Base-by-base conservation (phyloP, 2,888 invertebrate species). In the Athrips mouffetella region DNA sequence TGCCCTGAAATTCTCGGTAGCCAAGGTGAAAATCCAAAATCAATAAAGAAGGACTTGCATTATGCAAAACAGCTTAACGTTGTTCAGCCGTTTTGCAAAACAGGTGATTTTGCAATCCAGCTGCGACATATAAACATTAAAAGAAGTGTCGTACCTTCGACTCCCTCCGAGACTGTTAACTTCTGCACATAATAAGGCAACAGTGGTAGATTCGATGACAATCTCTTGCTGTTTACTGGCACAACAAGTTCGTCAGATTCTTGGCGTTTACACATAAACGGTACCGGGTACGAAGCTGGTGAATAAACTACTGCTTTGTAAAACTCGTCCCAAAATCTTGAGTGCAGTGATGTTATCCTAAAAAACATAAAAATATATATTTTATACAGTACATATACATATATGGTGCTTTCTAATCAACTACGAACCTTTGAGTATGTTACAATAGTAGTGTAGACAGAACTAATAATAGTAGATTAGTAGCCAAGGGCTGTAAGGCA, bases 261-360 rank as follows among this genome's bases (percentile, higher is more conserved):
- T 16, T 56, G 48, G 35, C 63, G 59, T 3, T 67, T 44, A 20
- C 55, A 63, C n/a, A 86, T 51, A 59, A 84, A 86, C 1, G 75
- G 67, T 4, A 63, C 15, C 0, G 87, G 80, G 58, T 80, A 70
- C 10, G 65, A 65, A 0, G 80, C 81, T 1, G 87, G 81, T 0
- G 85, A 80, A 51, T 62, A 64, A 1, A 74, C 63, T 3, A 76
- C 31, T 1, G 63, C 55, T 54, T 79, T 81, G 60, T 81, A 81
- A 51, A 77, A 75, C 56, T 84, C 80, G 31, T 81, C 73, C 82
- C 80, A 82, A 54, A 87, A 82, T 47, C 65, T 76, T 0, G 65
- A 58, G 11, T 74, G 67, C 1, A 84, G 49, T 3, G 81, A 70
- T 10, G 82, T 77, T 47, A 76, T 60, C 50, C 87, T 87, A 57